Percentiles rank a stretch among this genome's conserved stretches.
These are phyloP conservation scores for Chesias legatella DNA, from an alignment of 2,888 invertebrate genomes.

Conservation along the genomic window DNA sequence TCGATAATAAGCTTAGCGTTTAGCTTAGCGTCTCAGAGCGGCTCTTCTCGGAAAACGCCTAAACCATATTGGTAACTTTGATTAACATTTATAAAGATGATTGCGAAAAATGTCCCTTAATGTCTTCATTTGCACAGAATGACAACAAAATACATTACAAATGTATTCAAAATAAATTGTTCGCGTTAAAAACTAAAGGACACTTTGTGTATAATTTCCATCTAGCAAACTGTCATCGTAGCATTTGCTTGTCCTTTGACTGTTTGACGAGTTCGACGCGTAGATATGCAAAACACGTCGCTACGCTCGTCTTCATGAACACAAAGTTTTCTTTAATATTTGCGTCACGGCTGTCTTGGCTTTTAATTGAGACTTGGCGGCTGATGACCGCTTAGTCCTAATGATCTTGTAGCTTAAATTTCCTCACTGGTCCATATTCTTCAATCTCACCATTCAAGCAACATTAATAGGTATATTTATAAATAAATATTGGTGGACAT, in stretches of 20 bases:
- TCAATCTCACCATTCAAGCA: too few species aligned
- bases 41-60: too few species aligned
- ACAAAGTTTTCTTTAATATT: conserved; percentile 50
- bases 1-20: too few species aligned
- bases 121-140: too few species aligned
- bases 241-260: conserved; percentile 58
- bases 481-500: too few species aligned
- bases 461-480: too few species aligned
- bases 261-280: conserved; percentile 36
- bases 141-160: background rate
- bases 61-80: too few species aligned
- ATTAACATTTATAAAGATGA: too few species aligned
- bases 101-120: too few species aligned
- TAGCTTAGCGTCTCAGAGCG: too few species aligned
- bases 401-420: conserved; percentile 30
- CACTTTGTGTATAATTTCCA: conserved; percentile 44
- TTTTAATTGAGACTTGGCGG: conserved; percentile 52
- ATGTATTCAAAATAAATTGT: too few species aligned
- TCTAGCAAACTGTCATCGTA: conserved; percentile 41
- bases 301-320: conserved; percentile 61
- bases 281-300: conserved; percentile 58
- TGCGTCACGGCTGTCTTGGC: conserved; percentile 40
- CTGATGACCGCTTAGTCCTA: conserved; percentile 43
- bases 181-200: background rate
- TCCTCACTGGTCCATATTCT: too few species aligned